Base-by-base conservation (phyloP, 2,797 vertebrate species). In the Bucorvus abyssinicus region DNA sequence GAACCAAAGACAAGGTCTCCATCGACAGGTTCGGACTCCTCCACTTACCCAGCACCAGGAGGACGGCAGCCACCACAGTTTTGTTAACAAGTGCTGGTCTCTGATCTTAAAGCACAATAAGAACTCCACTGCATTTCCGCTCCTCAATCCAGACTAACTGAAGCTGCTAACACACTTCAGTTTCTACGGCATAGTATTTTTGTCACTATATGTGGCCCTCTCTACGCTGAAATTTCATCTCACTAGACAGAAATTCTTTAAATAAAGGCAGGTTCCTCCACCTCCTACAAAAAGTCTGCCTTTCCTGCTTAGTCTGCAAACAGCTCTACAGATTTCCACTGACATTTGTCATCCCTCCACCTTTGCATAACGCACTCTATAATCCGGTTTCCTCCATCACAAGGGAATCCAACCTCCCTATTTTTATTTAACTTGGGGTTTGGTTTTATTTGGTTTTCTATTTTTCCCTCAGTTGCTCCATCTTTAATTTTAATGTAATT, bases 261-360 rank as follows among this genome's bases (percentile, higher is more conserved):
- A 50, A 68, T 96, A 95, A 95, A 96, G 82, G 23, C 90, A 77
- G 92, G 92, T 91, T 95, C 93, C 89, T 78, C 87, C 89, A 94
- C 94, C 95, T 96, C 95, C 94, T 21, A 94, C 95, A 74, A 70
- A 22, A 76, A 83, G 93, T 90, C 94, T 95, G 94, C 89, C 90
- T 82, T 90, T 45, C 29, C 2, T 10, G 56, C 80, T 53, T 4
- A n/a, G 89, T 30, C 92, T 95, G 92, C 91, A 96, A 93, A 68
- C 81, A 93, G 93, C 90, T 87, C 63, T 34, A 5, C 92, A 92
- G 71, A 83, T 95, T 36, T 24, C 91, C 76, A 71, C 90, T 92
- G 92, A 91, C 94, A 87, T 94, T 92, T 91, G 84, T 93, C 93
- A 91, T 95, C 56, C 47, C 68, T 4, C 53, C 94, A 92, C 92